Base-by-base conservation (phyloP, 2,113 vertebrate species). In the Hemiprocne comata region DNA sequence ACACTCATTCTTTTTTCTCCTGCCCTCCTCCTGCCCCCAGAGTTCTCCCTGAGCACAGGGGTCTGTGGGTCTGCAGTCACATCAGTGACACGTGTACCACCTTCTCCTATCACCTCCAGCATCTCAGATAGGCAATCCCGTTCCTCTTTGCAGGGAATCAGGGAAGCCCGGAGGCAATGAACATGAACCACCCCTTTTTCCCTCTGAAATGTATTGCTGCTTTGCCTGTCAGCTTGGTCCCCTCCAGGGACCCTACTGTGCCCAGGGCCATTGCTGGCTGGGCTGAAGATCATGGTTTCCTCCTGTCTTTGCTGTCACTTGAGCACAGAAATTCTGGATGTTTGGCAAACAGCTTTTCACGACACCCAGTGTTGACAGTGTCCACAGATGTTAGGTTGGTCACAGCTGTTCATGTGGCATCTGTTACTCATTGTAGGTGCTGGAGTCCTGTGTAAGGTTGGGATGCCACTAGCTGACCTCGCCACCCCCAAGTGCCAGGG, bases 1-100 rank as follows among this genome's bases (percentile, higher is more conserved):
- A 66, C 18, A 75, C 11, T 34, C 0, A 3, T 55, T 62, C 14
- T 62, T 80, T 86, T 69, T 86, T 17, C 34, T 87, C 11, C 24
- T 72, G 53, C 26, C 44, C 9, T 66, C 29, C 23, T 71, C 8
- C 76, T 66, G 57, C 53, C 42, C 36, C n/a, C 3, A 26, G 23
- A n/a, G 44, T 84, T 66, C 62, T 8, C 13, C 50, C 15, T 0
- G 0, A 87, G 57, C 9, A 0, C 1, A 1, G 25, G 11, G 13
- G 28, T 61, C 51, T 53, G 21, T 31, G 55, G 11, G 29, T 72
- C 26, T 72, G 42, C 61, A 44, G 13, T 85, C 38, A 25, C 0
- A 0, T 26, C 19, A 38, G 44, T 84, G 71, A 42, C 50, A 14
- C 1, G 0, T 31, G 23, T 48, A 34, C 24, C 19, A 9, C 10